Percentiles rank a stretch among this genome's conserved stretches.
Evolutionary conservation across 2,797 vertebrate species (phyloP).

Genomic region (Momotus momota): DNA sequence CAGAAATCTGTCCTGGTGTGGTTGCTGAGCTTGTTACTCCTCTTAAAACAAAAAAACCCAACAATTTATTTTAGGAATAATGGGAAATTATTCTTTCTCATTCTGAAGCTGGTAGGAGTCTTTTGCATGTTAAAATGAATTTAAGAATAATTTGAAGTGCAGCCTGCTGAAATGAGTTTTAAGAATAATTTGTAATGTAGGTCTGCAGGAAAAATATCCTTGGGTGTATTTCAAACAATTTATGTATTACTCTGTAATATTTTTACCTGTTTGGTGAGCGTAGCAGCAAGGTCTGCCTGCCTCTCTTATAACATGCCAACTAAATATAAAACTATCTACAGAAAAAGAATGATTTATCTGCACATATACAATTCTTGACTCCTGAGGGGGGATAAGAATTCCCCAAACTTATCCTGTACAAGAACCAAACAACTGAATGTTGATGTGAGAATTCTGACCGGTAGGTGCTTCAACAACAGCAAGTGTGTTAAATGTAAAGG

Average conservation of each 20-base stretch:
- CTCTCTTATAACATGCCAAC: background rate
- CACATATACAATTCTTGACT: background rate
- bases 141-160: background rate
- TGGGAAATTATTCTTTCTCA: background rate
- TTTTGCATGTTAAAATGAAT: background rate
- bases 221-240: background rate
- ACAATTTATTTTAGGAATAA: background rate
- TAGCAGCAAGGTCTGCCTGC: background rate
- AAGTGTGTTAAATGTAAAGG: background rate
- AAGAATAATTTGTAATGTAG: background rate
- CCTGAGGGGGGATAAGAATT: background rate
- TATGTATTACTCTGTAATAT: background rate
- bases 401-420: background rate
- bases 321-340: rapidly evolving
- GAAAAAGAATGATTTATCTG: background rate
- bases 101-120: background rate
- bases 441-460: rapidly evolving
- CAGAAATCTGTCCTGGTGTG: background rate
- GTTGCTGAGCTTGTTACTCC: background rate
- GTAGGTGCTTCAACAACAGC: background rate
- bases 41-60: background rate
- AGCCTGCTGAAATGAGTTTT: background rate
- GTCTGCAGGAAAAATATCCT: background rate
- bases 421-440: background rate
- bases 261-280: background rate